Base-by-base conservation (phyloP, 2,797 vertebrate genomes). In the Hoplostethus mediterraneus region DNA sequence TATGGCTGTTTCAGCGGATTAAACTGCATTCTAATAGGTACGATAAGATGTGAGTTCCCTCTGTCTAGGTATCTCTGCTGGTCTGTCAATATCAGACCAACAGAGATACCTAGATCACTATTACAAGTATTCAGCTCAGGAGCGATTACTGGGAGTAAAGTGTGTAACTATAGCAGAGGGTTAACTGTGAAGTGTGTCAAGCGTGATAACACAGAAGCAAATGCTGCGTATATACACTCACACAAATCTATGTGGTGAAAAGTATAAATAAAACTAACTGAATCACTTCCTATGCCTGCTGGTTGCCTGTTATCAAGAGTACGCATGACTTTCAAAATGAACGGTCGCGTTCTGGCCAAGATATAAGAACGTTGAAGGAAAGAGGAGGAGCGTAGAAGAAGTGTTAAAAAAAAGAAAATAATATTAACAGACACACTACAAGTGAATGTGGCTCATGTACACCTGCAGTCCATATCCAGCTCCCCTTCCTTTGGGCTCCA, bases 241-340 rank as follows among this genome's bases (percentile, higher is more conserved):
- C 38, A 73, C 52, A 57, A 67, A 61, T 51, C 30, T 53, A 51
- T 71, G 66, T 78, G 82, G 57, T 31, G 53, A 63, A 67, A 80
- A 80, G 79, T 64, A 71, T 81, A 91, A 90, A 86, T 75, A 89
- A 90, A 91, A 93, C 79, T 81, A 89, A 91, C 88, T 79, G 88
- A 91, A 91, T 92, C 86, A 90, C 89, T 94, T 93, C 92, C 90
- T 90, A 67, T 51, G 72, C 75, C 75, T 67, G 85, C 71, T 80
- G 81, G 28, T 28, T 28, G 28, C 28, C 68, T 79, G 81, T 93
- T 93, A 93, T 94, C 92, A 89, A 87, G 81, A 74, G 73, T 56
- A 25, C 47, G 75, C 89, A 88, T 2, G 33, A 82, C 88, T 84
- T 87, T 84, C 79, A 76, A 87, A 80, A 82, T 56, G 76, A 91